These are phyloP conservation scores for Dicentrarchus labrax DNA, from an alignment of 2,113 vertebrate genomes.

Conservation along the genomic window DNA sequence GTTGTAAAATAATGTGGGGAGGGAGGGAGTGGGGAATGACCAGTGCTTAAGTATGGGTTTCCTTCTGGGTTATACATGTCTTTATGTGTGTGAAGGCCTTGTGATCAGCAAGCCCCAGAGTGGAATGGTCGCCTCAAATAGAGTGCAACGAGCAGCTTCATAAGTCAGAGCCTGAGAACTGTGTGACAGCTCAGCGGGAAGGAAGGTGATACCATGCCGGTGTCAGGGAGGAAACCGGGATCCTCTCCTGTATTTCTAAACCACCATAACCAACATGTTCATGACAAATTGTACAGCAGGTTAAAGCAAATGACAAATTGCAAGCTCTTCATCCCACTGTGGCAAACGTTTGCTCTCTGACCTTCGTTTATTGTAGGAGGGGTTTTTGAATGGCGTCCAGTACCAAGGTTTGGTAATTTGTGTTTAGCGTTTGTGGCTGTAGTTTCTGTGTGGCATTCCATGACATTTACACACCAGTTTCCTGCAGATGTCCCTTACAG, in stretches of 20 bases:
- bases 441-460: constrained; percentile 39
- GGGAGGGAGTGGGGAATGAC: constrained; percentile 60
- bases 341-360: constrained; percentile 36
- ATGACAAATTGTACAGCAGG: constrained; percentile 54
- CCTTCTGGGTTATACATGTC: constrained; percentile 64
- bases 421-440: constrained; percentile 33
- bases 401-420: constrained; percentile 41
- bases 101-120: constrained; percentile 67
- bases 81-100: constrained; percentile 69
- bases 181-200: constrained; percentile 43
- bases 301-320: constrained; percentile 53
- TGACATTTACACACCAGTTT: constrained; percentile 42
- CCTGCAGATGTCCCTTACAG: constrained; percentile 36
- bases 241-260: constrained; percentile 41
- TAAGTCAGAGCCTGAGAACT: constrained; percentile 67
- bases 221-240: constrained; percentile 32
- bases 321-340: constrained; percentile 7
- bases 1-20: constrained; percentile 70
- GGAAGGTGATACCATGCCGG: constrained; percentile 46
- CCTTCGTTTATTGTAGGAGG: constrained; percentile 44
- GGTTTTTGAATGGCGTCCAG: constrained; percentile 54
- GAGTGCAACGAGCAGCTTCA: constrained; percentile 58
- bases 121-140: constrained; percentile 65
- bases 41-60: constrained; percentile 77
- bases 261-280: constrained; percentile 41